Percentiles rank a stretch among this genome's conserved stretches.
Conservation (phyloP, 2,888 invertebrate genomes). For the Campoletis raptor region DNA sequence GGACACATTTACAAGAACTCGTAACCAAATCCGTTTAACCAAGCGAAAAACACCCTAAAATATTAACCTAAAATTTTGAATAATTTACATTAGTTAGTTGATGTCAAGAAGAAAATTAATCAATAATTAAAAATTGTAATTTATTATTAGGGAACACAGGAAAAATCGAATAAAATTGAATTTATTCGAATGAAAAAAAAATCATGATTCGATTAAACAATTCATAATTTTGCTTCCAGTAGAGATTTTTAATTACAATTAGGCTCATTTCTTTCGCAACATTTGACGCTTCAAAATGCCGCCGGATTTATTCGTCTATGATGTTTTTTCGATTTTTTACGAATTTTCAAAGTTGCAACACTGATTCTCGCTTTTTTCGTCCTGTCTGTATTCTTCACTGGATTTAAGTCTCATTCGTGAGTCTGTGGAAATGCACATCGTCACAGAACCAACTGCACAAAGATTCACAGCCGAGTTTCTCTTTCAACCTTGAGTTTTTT, state of each 20-base stretch:
- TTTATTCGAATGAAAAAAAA: background rate
- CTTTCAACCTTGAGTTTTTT: constrained; percentile 62
- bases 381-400: background rate
- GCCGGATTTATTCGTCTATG: background rate
- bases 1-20: background rate
- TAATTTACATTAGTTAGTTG: background rate
- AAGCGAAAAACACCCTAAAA: background rate
- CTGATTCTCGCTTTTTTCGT: background rate
- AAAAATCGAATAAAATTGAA: constrained; percentile 9
- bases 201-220: background rate
- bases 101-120: background rate
- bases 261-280: background rate
- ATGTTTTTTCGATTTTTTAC: background rate
- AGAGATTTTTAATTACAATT: background rate
- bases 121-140: background rate
- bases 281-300: background rate
- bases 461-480: constrained; percentile 51
- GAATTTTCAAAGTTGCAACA: constrained; percentile 7
- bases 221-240: background rate
- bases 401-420: background rate
- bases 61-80: background rate
- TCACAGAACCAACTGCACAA: constrained; percentile 21
- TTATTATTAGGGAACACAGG: background rate
- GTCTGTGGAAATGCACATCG: constrained; percentile 29
- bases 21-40: background rate